Evolutionary conservation across 2,888 invertebrate species (phyloP).

Genomic region (Hetaerina titia): DNA sequence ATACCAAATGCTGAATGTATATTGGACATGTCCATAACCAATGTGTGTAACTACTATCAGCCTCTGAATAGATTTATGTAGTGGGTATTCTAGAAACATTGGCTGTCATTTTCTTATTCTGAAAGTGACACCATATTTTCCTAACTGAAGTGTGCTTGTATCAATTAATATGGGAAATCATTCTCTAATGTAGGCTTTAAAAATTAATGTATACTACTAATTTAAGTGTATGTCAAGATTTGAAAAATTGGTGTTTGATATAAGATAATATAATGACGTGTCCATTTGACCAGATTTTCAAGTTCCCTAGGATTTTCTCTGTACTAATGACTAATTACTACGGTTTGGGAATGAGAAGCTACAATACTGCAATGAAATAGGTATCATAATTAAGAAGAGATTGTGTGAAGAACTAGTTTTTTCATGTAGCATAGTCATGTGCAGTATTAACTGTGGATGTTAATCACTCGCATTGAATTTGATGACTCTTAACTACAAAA

Average conservation of each 20-base stretch:
- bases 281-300: neutral
- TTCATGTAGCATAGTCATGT: neutral
- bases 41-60: constrained; percentile 13
- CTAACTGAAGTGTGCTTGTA: constrained; percentile 29
- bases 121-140: constrained; percentile 38
- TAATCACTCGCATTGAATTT: neutral
- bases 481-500: neutral
- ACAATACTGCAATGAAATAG: neutral
- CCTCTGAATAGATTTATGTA: constrained; percentile 37
- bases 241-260: constrained; percentile 7
- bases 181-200: constrained; percentile 24
- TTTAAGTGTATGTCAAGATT: neutral
- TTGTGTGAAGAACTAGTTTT: constrained; percentile 15
- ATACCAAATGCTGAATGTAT: constrained; percentile 13
- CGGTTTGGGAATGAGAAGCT: neutral
- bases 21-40: neutral
- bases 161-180: neutral
- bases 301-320: constrained; percentile 1
- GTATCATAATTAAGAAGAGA: neutral
- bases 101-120: constrained; percentile 6
- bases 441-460: constrained; percentile 4
- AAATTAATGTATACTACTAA: constrained; percentile 34
- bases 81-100: constrained; percentile 38
- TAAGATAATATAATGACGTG: neutral
- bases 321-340: neutral